A percentile compares a stretch with the other conserved stretches of the same genome.
phyloP scores from a whole-genome alignment of 2,113 vertebrate genomes.

The Protomyctophum bolini region DNA sequence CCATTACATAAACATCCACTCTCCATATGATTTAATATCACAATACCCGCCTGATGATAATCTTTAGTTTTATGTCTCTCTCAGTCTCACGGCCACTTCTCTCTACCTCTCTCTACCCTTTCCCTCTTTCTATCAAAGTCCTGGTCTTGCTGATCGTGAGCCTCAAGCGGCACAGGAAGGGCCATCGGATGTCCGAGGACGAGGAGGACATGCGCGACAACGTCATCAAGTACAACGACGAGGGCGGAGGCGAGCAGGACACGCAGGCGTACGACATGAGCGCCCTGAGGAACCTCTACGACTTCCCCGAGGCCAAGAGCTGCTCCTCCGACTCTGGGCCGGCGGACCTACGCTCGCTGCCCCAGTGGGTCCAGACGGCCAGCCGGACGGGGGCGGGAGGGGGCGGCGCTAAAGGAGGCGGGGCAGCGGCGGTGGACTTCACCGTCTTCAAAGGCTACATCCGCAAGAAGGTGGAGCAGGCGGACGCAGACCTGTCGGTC shows the following conservation, averaged over 20 bases:
- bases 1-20: background rate
- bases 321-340: conserved; percentile 77
- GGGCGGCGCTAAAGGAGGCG: conserved; percentile 52
- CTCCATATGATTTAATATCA: background rate
- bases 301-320: conserved; percentile 90
- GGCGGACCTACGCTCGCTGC: conserved; percentile 82
- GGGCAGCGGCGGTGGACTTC: conserved; percentile 87
- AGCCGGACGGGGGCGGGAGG: conserved; percentile 33
- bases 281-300: conserved; percentile 94
- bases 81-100: conserved; percentile 1
- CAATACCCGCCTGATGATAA: background rate
- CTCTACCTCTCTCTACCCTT: background rate
- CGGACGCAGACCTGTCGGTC: conserved; percentile 91
- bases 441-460: conserved; percentile 95
- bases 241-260: conserved; percentile 98
- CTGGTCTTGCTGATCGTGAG: conserved; percentile 95
- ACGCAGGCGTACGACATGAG: conserved; percentile 99
- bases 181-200: conserved; percentile 89
- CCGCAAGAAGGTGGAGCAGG: conserved; percentile 95
- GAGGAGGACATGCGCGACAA: conserved; percentile 99
- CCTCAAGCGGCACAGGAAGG: conserved; percentile 93
- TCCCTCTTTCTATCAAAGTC: conserved; percentile 74
- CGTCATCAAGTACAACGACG: conserved; percentile 99
- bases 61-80: conserved; percentile 1
- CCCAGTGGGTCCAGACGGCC: conserved; percentile 84